Evolutionary conservation across 2,888 invertebrate species (phyloP).

Genomic region (Dromius quadrimaculatus): DNA sequence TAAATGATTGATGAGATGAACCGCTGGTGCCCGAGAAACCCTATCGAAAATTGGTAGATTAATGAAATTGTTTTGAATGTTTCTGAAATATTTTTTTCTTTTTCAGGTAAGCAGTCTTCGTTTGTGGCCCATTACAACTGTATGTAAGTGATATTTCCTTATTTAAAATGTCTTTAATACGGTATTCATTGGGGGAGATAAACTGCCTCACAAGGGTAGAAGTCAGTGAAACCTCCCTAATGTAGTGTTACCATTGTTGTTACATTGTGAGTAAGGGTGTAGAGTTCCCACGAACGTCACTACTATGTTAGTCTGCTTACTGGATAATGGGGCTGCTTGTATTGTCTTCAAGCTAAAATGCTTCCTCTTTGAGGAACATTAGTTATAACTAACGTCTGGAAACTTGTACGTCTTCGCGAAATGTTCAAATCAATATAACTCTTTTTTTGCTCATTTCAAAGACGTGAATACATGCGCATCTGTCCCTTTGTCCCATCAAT

Average conservation of each 20-base stretch:
- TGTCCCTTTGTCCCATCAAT: slow-evolving; percentile 25
- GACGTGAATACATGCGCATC: slow-evolving; percentile 26
- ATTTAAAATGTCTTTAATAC: no score
- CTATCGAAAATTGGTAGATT: no score
- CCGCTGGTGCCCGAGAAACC: no score
- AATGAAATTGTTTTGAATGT: no score
- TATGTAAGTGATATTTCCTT: no score
- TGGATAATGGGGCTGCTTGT: slow-evolving; percentile 19
- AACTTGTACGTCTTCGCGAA: no score
- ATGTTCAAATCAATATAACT: background rate
- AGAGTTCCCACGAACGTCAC: slow-evolving; percentile 1
- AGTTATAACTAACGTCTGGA: background rate
- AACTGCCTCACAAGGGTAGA: background rate
- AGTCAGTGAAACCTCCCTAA: slow-evolving; percentile 14
- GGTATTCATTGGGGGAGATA: background rate
- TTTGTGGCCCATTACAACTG: no score
- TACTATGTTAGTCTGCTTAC: slow-evolving; percentile 19
- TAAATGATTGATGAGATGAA: no score
- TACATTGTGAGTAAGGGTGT: background rate
- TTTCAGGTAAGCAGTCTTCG: no score
- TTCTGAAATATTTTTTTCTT: no score
- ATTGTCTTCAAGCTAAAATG: slow-evolving; percentile 16
- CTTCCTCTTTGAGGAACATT: slow-evolving; percentile 14
- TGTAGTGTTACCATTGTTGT: slow-evolving; percentile 18
- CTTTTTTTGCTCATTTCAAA: slow-evolving; percentile 10